These are phyloP conservation scores for Cynaeus angustus DNA, from an alignment of 2,888 invertebrate species.

Conservation along the genomic window DNA sequence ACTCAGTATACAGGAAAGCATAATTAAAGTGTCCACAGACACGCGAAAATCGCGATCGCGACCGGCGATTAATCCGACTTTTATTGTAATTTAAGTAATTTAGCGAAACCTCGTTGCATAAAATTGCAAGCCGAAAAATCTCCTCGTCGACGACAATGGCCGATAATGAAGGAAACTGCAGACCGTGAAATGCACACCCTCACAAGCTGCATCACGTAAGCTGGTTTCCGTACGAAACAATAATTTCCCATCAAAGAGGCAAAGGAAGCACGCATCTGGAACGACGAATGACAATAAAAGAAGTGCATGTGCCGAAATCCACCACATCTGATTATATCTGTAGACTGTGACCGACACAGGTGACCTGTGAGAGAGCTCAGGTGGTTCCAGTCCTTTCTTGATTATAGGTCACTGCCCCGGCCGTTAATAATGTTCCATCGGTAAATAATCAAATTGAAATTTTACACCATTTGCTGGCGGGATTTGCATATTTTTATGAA, in stretches of 20 bases:
- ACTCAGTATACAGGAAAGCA: constrained; percentile 56
- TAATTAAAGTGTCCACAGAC: constrained; percentile 64
- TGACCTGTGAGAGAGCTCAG: constrained; percentile 57
- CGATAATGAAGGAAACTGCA: constrained; percentile 64
- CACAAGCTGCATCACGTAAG: constrained; percentile 51
- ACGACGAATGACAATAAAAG: constrained; percentile 49
- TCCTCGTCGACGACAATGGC: constrained; percentile 64
- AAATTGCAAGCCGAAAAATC: constrained; percentile 68
- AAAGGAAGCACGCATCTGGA: constrained; percentile 52
- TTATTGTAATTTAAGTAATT: constrained; percentile 68
- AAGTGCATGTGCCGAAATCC: constrained; percentile 60
- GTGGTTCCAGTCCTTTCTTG: constrained; percentile 40
- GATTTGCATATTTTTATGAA: constrained; percentile 35
- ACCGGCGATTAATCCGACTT: constrained; percentile 66
- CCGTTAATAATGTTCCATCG: not conserved
- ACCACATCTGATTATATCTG: constrained; percentile 61
- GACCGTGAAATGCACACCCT: constrained; percentile 66
- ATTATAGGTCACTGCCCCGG: constrained; percentile 38
- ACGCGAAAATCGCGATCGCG: constrained; percentile 64
- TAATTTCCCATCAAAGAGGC: constrained; percentile 48
- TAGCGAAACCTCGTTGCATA: constrained; percentile 69
- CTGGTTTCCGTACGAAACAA: constrained; percentile 44
- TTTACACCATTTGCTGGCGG: constrained; percentile 11
- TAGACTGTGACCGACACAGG: constrained; percentile 66
- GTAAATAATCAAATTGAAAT: constrained; percentile 22